Evolutionary conservation across 2,797 vertebrate species (phyloP).

Genomic region (Mormyrops boulengeri): DNA sequence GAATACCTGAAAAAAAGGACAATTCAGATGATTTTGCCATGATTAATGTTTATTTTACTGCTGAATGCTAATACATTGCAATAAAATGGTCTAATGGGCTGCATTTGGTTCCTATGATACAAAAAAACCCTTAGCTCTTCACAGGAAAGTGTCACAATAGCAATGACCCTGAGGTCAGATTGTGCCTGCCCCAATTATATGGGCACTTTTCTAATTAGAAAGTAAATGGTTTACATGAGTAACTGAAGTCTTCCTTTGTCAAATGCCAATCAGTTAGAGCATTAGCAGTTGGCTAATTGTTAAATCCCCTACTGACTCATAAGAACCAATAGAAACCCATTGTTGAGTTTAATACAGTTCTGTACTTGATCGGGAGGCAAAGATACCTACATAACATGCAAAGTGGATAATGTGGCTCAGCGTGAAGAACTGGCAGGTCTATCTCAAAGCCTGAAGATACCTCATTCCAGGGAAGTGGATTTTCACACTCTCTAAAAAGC

Average conservation of each 20-base stretch:
- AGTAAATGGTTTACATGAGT: constrained; percentile 10
- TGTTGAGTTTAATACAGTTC: not conserved
- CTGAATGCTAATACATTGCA: not conserved
- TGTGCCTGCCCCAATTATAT: constrained; percentile 6
- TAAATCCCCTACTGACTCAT: not conserved
- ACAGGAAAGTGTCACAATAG: not conserved
- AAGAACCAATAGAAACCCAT: not conserved
- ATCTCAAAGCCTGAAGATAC: not conserved
- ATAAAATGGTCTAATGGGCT: not conserved
- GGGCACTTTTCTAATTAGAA: constrained; percentile 16
- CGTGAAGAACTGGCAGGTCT: constrained; percentile 18
- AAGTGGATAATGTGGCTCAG: constrained; percentile 17
- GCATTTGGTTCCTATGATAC: not conserved
- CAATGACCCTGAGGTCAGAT: not conserved
- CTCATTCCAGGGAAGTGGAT: constrained; percentile 27
- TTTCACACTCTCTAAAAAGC: constrained; percentile 28
- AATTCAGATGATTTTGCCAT: not conserved
- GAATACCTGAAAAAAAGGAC: not conserved
- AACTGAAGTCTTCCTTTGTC: not conserved
- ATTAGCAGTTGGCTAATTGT: not conserved
- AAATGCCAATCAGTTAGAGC: constrained; percentile 4
- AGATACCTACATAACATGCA: constrained; percentile 28
- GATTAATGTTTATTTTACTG: not conserved
- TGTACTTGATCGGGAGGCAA: not conserved
- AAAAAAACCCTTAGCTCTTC: not conserved